phyloP scores from a whole-genome alignment of 2,113 vertebrate species.

The Clarias magur region DNA sequence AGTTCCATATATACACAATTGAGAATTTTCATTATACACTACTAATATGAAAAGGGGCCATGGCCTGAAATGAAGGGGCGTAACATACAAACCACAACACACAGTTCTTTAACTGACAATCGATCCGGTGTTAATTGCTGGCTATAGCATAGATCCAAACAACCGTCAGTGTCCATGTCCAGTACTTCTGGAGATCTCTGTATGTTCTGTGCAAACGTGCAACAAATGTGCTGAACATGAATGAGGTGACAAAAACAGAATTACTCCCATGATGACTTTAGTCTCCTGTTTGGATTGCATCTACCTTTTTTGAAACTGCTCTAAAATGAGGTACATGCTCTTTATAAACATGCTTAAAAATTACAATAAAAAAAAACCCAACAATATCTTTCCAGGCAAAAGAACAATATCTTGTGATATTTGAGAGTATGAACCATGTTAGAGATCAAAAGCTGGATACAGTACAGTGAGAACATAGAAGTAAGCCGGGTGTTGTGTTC shows the following conservation, averaged over 20 bases:
- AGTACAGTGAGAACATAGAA: conserved; percentile 41
- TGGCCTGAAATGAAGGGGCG: background rate
- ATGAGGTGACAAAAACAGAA: background rate
- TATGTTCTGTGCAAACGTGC: conserved; percentile 38
- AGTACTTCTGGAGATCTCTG: conserved; percentile 9
- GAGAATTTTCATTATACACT: conserved; percentile 4
- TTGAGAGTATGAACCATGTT: conserved; percentile 22
- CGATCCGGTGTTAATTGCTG: background rate
- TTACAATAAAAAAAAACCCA: background rate
- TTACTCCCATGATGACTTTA: background rate
- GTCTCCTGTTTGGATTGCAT: background rate
- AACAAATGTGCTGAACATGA: conserved; percentile 22
- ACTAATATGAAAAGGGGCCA: background rate
- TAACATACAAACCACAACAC: background rate
- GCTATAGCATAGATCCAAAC: background rate
- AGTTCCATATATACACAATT: background rate
- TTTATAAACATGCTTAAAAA: conserved; percentile 23
- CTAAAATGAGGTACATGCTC: conserved; percentile 44
- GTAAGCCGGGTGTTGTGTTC: conserved; percentile 29
- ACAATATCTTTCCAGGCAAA: conserved; percentile 31
- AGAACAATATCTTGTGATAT: conserved; percentile 4
- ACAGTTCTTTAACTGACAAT: background rate
- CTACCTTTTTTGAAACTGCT: conserved; percentile 4
- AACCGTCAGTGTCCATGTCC: background rate
- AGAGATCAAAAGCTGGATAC: conserved; percentile 26